phyloP scores from a whole-genome alignment of 2,888 invertebrate species.

The Lathronympha strigana region DNA sequence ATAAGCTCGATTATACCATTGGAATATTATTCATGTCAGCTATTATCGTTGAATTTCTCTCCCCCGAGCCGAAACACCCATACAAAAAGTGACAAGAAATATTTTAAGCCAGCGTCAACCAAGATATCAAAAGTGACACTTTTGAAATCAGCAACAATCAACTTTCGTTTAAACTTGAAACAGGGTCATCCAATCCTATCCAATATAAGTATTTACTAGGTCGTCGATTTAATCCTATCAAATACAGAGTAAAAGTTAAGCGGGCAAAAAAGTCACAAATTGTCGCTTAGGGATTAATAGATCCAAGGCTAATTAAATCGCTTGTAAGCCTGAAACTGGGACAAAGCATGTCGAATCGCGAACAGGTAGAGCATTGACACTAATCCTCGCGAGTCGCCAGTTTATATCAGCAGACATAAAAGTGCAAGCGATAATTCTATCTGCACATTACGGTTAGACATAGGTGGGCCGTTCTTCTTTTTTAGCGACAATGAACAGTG shows the following conservation, averaged over 20 bases:
- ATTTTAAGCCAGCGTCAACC: constrained; percentile 34
- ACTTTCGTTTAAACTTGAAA: constrained; percentile 40
- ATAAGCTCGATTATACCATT: constrained; percentile 21
- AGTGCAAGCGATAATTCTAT: constrained; percentile 53
- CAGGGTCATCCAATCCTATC: constrained; percentile 40
- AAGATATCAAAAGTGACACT: constrained; percentile 35
- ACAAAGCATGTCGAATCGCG: constrained; percentile 48
- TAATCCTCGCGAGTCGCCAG: constrained; percentile 52
- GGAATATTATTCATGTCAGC: constrained; percentile 11
- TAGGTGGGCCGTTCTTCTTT: no score
- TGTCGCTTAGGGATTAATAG: constrained; percentile 40
- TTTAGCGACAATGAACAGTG: no score
- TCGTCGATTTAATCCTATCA: constrained; percentile 41
- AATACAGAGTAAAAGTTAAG: constrained; percentile 38
- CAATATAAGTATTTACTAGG: constrained; percentile 28
- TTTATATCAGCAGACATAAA: constrained; percentile 55
- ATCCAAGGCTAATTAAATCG: constrained; percentile 34
- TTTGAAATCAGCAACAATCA: constrained; percentile 39
- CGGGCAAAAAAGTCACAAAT: constrained; percentile 34
- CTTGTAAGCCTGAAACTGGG: constrained; percentile 34
- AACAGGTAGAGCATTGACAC: constrained; percentile 46
- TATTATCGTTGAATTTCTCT: constrained; percentile 24
- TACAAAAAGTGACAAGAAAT: constrained; percentile 23
- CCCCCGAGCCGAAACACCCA: constrained; percentile 19
- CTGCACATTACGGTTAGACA: constrained; percentile 65